Percentiles rank a stretch among this genome's conserved stretches.
Evolutionary conservation across 2,797 vertebrate genomes (phyloP).

Genomic region (Falco biarmicus): DNA sequence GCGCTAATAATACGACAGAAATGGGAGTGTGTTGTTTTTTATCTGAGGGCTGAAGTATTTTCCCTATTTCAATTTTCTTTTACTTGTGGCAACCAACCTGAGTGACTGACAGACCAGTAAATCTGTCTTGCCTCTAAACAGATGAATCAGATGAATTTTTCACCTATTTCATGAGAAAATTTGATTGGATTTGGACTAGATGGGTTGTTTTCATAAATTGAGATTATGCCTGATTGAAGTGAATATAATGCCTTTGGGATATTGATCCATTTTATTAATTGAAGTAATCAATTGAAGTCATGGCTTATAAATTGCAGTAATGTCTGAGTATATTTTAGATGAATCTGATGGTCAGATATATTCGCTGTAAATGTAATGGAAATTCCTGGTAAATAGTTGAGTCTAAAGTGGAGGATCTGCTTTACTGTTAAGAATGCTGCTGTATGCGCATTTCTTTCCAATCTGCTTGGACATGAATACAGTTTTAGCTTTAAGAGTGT

Average conservation of each 20-base stretch:
- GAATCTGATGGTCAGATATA: background rate
- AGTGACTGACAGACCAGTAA: background rate
- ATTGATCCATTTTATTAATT: background rate
- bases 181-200: background rate
- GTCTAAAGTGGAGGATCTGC: background rate
- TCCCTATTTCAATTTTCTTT: background rate
- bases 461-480: background rate
- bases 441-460: background rate
- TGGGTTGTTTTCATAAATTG: background rate
- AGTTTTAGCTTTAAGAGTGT: background rate
- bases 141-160: background rate
- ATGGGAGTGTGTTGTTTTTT: background rate
- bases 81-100: background rate
- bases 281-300: background rate
- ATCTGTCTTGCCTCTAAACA: background rate
- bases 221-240: background rate
- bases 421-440: background rate
- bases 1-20: background rate
- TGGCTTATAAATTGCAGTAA: background rate
- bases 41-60: background rate
- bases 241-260: background rate
- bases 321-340: background rate
- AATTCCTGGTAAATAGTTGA: background rate
- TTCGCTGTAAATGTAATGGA: background rate
- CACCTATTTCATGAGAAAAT: background rate